phyloP scores from a whole-genome alignment of 2,888 invertebrate genomes.

The Rhagonycha lutea region DNA sequence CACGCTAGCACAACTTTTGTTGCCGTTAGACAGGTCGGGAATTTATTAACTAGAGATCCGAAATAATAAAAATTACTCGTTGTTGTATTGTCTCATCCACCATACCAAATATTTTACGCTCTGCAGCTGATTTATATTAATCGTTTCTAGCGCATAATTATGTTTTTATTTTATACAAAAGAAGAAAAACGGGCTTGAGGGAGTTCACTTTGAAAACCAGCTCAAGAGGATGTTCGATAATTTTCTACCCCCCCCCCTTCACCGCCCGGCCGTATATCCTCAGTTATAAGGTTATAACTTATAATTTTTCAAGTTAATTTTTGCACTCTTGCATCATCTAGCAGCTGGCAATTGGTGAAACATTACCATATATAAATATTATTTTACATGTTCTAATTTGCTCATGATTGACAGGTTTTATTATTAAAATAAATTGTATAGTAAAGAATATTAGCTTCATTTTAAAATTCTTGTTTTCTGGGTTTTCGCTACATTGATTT shows the following conservation, averaged over 20 bases:
- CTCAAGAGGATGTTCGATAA: neutral
- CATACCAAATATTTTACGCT: neutral
- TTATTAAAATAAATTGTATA: neutral
- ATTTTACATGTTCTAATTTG: neutral
- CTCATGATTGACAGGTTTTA: neutral
- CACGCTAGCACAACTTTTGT: neutral
- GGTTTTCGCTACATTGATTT: neutral
- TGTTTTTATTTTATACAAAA: neutral
- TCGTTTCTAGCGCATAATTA: neutral
- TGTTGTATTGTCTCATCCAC: neutral
- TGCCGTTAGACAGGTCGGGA: neutral
- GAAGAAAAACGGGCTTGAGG: neutral
- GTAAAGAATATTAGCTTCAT: neutral
- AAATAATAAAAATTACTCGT: neutral
- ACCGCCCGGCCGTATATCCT: neutral
- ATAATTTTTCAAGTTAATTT: neutral
- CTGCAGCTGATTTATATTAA: neutral
- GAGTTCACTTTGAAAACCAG: neutral
- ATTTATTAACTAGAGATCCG: neutral
- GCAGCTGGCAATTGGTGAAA: neutral
- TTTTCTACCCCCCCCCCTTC: neutral
- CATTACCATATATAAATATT: neutral
- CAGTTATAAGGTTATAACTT: neutral
- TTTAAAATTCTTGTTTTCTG: neutral
- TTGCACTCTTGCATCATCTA: neutral